phyloP scores from a whole-genome alignment of 2,888 invertebrate species.

The Spisula solida region DNA sequence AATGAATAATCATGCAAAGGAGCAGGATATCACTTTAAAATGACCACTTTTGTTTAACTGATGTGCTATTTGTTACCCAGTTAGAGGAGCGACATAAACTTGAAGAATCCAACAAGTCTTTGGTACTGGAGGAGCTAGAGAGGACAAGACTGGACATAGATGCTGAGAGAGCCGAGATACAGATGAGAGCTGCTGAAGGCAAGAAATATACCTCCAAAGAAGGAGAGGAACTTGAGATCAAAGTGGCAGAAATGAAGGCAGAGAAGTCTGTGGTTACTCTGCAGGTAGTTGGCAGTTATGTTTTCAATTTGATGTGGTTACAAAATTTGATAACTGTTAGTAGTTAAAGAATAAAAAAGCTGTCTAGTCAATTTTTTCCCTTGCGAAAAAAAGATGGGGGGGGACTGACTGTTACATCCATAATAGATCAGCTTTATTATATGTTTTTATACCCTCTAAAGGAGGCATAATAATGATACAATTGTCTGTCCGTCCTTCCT shows the following conservation, averaged over 20 bases:
- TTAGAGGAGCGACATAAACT: conserved; percentile 81
- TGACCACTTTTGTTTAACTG: background rate
- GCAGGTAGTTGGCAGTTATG: no score
- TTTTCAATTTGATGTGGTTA: no score
- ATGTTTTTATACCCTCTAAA: no score
- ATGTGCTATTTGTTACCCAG: conserved; percentile 59
- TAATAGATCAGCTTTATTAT: no score
- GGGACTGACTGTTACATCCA: no score
- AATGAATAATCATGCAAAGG: no score
- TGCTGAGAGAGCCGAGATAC: conserved; percentile 83
- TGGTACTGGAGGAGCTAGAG: conserved; percentile 84
- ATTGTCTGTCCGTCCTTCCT: no score
- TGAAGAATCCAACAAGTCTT: conserved; percentile 81
- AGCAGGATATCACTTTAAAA: background rate
- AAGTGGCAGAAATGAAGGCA: conserved; percentile 81
- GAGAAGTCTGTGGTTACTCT: conserved; percentile 83
- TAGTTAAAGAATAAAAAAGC: no score
- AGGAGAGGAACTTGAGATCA: conserved; percentile 80
- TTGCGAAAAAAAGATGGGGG: no score
- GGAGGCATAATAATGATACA: no score
- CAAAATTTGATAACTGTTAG: no score
- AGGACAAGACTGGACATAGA: conserved; percentile 83
- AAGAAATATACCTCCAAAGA: conserved; percentile 82
- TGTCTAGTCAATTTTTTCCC: no score
- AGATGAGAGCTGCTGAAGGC: conserved; percentile 81